Evolutionary conservation across 2,113 vertebrate species (phyloP).

Genomic region (Panthera leo): DNA sequence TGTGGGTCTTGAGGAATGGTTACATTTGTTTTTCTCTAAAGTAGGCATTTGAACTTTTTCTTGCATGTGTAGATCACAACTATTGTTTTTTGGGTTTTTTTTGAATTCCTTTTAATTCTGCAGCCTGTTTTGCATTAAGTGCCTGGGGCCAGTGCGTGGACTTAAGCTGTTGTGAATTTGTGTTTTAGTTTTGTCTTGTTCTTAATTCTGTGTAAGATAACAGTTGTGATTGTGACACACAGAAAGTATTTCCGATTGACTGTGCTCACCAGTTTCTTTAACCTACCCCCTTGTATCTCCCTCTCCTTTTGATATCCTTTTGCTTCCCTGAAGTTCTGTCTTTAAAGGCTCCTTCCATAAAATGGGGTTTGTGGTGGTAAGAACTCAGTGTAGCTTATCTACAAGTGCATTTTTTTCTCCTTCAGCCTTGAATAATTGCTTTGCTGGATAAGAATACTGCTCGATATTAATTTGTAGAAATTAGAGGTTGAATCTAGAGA

Average conservation of each 20-base stretch:
- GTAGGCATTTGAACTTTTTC: neutral
- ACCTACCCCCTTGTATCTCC: neutral
- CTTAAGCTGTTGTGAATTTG: neutral
- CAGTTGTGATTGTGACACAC: neutral
- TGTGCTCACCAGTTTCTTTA: neutral
- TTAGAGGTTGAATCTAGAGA: neutral
- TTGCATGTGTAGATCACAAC: neutral
- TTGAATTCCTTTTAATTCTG: neutral
- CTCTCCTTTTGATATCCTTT: neutral
- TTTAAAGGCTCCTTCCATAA: neutral
- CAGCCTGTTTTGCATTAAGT: neutral
- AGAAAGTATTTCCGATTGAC: neutral
- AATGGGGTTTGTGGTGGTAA: neutral
- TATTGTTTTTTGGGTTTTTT: neutral
- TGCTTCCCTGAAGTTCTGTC: neutral
- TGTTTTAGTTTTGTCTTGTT: neutral
- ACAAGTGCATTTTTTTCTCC: neutral
- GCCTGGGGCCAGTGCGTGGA: accelerated
- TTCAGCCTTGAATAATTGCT: neutral
- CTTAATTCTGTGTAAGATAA: neutral
- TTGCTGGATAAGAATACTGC: neutral
- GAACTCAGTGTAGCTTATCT: neutral
- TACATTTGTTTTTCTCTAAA: neutral
- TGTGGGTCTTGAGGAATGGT: neutral
- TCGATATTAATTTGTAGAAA: neutral